These are phyloP conservation scores for Oopsacas minuta DNA, from an alignment of 37 sponge, comb jelly and placozoan genomes.

Conservation along the genomic window DNA sequence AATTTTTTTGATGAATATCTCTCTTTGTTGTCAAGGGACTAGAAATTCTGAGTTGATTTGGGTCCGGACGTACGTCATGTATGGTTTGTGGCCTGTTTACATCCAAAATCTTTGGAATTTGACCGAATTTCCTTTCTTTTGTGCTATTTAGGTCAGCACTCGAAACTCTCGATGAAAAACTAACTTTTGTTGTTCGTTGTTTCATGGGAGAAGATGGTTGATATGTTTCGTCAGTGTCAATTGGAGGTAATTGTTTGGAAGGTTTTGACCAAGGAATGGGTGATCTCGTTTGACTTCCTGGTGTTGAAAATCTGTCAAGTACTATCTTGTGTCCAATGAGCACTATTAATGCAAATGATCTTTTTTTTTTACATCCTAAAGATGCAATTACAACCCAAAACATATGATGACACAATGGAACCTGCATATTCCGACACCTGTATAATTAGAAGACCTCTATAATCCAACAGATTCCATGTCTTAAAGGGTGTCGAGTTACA, in stretches of 20 bases:
- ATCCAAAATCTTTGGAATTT: neutral
- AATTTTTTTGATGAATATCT: neutral
- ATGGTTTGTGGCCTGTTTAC: neutral
- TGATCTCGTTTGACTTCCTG: neutral
- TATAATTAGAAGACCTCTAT: neutral
- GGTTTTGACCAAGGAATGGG: neutral
- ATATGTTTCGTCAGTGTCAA: neutral
- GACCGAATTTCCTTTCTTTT: neutral
- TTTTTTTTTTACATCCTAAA: no score
- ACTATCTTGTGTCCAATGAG: conserved; percentile 5
- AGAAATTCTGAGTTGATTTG: neutral
- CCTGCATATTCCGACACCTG: neutral
- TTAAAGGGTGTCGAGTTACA: neutral
- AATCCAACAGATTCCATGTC: neutral
- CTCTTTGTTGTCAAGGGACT: neutral
- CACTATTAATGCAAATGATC: no score
- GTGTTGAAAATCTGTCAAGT: neutral
- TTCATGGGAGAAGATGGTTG: neutral
- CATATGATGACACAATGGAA: neutral
- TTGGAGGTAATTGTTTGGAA: neutral
- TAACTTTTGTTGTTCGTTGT: neutral
- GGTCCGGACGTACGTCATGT: neutral
- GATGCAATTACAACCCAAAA: no score
- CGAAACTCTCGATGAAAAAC: neutral
- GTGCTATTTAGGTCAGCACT: neutral